A percentile compares a stretch with the other conserved stretches of the same genome.
Conservation (phyloP, 2,797 vertebrate species). For the Parambassis ranga region DNA sequence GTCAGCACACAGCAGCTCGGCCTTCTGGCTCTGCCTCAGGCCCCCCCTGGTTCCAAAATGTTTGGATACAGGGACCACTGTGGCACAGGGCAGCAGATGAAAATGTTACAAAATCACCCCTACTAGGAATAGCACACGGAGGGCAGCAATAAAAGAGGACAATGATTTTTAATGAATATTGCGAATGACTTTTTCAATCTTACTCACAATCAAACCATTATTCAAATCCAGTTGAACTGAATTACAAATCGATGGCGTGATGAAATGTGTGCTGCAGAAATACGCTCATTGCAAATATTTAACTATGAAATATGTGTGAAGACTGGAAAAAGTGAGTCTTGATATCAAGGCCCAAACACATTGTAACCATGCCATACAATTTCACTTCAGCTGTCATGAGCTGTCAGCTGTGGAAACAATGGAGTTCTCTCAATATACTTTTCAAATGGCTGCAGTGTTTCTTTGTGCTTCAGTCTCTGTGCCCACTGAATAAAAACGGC, state of each 20-base stretch:
- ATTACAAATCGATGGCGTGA: neutral
- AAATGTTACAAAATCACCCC: neutral
- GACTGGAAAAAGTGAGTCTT: neutral
- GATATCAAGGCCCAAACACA: constrained; percentile 17
- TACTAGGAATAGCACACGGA: neutral
- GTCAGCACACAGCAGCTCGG: constrained; percentile 2
- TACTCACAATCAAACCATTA: neutral
- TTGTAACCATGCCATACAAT: neutral
- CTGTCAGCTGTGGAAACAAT: constrained; percentile 19
- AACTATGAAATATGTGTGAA: neutral
- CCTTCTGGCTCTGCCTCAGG: constrained; percentile 15
- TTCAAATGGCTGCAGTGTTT: neutral
- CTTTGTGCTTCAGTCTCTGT: neutral
- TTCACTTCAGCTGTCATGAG: constrained; percentile 15
- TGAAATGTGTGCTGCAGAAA: neutral
- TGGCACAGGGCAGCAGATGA: neutral
- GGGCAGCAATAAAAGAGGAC: neutral
- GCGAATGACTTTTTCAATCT: neutral
- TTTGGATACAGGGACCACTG: neutral
- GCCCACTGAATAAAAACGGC: neutral
- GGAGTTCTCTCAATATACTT: neutral
- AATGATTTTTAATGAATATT: constrained; percentile 9
- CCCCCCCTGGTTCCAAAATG: constrained; percentile 1
- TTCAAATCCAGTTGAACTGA: constrained; percentile 18
- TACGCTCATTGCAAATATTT: neutral